These are phyloP conservation scores for Drosophila diplacantha DNA, from an alignment of 2,888 invertebrate genomes.

Conservation along the genomic window DNA sequence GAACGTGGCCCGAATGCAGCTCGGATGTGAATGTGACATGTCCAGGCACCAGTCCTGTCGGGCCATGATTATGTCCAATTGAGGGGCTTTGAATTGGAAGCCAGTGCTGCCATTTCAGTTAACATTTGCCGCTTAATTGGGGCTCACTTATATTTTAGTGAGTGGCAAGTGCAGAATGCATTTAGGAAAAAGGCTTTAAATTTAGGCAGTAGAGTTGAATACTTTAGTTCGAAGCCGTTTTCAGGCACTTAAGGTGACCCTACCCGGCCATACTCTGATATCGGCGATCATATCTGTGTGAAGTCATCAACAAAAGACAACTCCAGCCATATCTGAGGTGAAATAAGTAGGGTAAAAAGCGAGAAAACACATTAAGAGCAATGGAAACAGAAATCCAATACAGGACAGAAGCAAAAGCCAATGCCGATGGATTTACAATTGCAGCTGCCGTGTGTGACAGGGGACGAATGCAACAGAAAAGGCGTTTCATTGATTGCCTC, in stretches of 20 bases:
- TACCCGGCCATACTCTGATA: background rate
- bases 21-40: slow-evolving; percentile 24
- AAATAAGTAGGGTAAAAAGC: slow-evolving; percentile 14
- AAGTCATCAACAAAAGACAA: slow-evolving; percentile 9
- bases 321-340: slow-evolving; percentile 7
- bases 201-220: background rate
- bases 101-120: slow-evolving; percentile 17
- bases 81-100: slow-evolving; percentile 27
- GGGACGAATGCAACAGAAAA: slow-evolving; percentile 23
- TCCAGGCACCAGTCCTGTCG: slow-evolving; percentile 13
- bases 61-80: slow-evolving; percentile 30
- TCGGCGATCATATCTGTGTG: slow-evolving; percentile 1
- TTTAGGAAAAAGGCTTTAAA: background rate
- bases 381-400: slow-evolving; percentile 18
- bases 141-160: background rate
- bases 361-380: slow-evolving; percentile 23
- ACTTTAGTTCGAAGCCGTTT: background rate
- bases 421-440: slow-evolving; percentile 18
- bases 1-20: slow-evolving; percentile 18
- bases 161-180: background rate
- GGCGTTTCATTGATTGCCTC: slow-evolving; percentile 30
- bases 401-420: slow-evolving; percentile 15
- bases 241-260: too few relatives aligned
- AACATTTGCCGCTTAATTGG: slow-evolving; percentile 10
- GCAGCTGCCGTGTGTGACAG: slow-evolving; percentile 19